Base-by-base conservation (phyloP, 2,797 vertebrate species). In the Anolis apletophallus region DNA sequence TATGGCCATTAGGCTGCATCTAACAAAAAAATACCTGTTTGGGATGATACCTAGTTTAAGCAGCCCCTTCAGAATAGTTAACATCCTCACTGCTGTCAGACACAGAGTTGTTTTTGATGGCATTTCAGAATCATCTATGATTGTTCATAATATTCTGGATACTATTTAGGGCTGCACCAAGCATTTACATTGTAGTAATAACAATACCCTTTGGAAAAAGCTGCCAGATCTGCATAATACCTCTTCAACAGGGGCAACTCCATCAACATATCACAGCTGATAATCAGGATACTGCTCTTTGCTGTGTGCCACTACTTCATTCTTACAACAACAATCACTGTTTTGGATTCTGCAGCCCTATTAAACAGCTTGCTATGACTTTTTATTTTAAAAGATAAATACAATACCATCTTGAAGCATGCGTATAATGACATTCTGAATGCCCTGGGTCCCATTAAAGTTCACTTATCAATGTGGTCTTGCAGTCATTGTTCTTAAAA, bases 11-110 rank as follows among this genome's bases (percentile, higher is more conserved):
- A 88, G 90, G 59, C 80, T 82, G 69, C 67, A 73, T 40, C 81
- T 89, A 85, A 92, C 87, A 93, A 73, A 93, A 46, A 46, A 93
- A 89, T 90, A 90, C 84, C 85, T 81, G 57, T 71, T 87, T 88
- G 90, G 91, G 91, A 88, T 91, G 87, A 80, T 85, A 69, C 34
- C 64, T 85, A 90, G 84, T 69, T 78, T 87, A 93, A 93, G 68
- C 81, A 93, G 81, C 50, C 19, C 40, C 90, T 86, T 81, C 80
- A 64, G 46, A 86, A 19, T 68, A 87, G 68, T 75, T 85, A 87
- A 88, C 90, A 83, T 19, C 81, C 88, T 91, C 89, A 89, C 88
- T 71, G 46, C 89, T 90, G 86, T 80, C 89, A 93, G 71, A 84
- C 72, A 88, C 36, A 82, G 55, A n/a, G 19, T 7, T 68, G 71